Percentiles rank a stretch among this genome's conserved stretches.
Evolutionary conservation across 1,140 invertebrate genomes (phyloP).

Genomic region (Cotesia chilonis): DNA sequence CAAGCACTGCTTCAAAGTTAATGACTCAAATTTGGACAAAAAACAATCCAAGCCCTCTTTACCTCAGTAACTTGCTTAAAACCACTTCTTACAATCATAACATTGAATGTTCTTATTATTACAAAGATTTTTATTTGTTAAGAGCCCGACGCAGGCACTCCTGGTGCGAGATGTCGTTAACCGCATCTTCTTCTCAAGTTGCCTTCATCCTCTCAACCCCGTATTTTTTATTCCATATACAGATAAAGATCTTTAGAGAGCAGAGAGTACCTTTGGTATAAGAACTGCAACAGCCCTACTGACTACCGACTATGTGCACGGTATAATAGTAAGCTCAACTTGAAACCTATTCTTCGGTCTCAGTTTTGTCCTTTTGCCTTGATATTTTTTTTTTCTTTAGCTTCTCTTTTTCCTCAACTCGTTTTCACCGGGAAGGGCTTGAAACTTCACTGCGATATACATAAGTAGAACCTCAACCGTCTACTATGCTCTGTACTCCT

Average conservation of each 20-base stretch:
- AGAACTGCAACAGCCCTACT: not conserved
- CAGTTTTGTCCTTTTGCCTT: not conserved
- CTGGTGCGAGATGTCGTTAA: conserved; percentile 26
- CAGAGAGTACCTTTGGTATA: not conserved
- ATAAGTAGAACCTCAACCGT: conserved; percentile 4
- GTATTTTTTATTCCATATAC: not conserved
- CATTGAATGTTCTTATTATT: not conserved
- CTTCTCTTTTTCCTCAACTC: conserved; percentile 9
- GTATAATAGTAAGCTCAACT: not conserved
- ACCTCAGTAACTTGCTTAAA: not conserved
- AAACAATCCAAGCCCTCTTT: too few species aligned
- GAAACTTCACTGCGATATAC: conserved; percentile 1
- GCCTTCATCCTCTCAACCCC: not conserved
- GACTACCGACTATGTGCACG: not conserved
- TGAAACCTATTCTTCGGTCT: not conserved
- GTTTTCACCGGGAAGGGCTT: not conserved
- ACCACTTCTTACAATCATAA: not conserved
- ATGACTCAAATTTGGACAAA: too few species aligned
- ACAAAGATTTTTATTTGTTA: too few species aligned
- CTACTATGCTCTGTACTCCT: conserved; percentile 2
- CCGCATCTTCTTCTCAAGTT: conserved; percentile 15
- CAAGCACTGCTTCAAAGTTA: too few species aligned
- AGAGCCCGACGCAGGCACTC: conserved; percentile 5
- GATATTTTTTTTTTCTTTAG: not conserved
- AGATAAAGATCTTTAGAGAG: too few species aligned